These are phyloP conservation scores for Lagorchestes hirsutus DNA, from an alignment of 2,797 vertebrate genomes.

Conservation along the genomic window DNA sequence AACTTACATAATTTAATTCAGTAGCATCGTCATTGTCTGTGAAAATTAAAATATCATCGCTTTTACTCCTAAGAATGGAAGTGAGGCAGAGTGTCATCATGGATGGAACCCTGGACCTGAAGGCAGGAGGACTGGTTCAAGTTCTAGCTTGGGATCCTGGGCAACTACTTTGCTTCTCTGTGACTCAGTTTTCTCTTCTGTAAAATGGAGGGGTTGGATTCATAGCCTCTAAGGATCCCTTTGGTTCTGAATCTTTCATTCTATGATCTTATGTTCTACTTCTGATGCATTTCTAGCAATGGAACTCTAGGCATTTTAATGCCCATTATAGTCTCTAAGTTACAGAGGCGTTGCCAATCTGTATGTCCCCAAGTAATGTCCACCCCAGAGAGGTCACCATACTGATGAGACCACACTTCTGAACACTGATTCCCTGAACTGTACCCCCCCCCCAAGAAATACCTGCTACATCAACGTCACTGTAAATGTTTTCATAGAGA, in stretches of 20 bases:
- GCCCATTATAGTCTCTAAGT: neutral
- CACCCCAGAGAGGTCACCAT: neutral
- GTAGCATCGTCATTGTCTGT: neutral
- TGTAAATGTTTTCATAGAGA: neutral
- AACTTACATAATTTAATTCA: neutral
- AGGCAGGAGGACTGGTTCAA: neutral
- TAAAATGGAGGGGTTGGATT: neutral
- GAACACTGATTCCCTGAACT: neutral
- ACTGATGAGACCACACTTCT: neutral
- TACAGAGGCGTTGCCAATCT: neutral
- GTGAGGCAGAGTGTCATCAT: neutral
- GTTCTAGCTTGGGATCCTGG: neutral
- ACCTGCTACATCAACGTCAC: neutral
- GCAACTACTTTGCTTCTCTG: neutral
- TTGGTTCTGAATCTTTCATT: neutral
- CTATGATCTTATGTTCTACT: neutral
- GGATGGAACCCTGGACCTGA: neutral
- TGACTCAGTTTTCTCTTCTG: neutral
- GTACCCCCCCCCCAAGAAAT: neutral
- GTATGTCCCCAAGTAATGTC: neutral
- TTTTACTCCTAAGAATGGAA: neutral
- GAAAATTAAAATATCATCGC: conserved; percentile 34
- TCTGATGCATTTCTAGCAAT: neutral
- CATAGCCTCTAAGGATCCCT: neutral
- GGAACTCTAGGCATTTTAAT: neutral